Evolutionary conservation across 2,113 vertebrate genomes (phyloP), one percentile per base, ranked within the genome.

Genomic region (Crypturellus undulatus): DNA sequence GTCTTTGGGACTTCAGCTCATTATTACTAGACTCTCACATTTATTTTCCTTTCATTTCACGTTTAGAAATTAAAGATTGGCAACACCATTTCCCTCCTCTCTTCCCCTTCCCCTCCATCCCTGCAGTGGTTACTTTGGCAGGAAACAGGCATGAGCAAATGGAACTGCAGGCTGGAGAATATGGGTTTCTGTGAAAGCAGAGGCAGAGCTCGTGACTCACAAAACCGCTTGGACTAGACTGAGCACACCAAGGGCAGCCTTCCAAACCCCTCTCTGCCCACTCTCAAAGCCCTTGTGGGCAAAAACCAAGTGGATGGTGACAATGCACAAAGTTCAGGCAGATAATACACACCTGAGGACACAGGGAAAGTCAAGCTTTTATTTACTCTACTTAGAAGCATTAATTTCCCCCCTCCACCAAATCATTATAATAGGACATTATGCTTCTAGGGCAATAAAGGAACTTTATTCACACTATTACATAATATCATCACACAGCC

Each of bases 61-160:
- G 86, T 86, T 73, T 84, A 96, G 85, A 97, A 97, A 93, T 92
- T 96, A 97, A 88, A 82, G 60, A 91, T 82, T 97, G 96, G 94
- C 91, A 90, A 52, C 0, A 0, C 82, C 1, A 3, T 77, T 62
- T 68, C 83, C 84, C 87, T 89, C 83, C 87, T 96, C 90, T 89
- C 58, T 65, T 17, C 16, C 18, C 12, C 47, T 20, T 1, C 2
- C 22, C 14, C 1, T 0, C 90, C 28, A 2, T 65, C 63, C 59
- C 85, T 65, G 34, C 42, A 54, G 20, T 95, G 89, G 93, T 96
- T 96, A 94, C 84, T 97, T 98, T 97, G 97, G 97, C 97, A 98
- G 94, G 90, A 96, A 84, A 88, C 59, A 84, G 93, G 67, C 92
- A 97, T 98, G 97, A 97, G 96, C 84, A 71, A 98, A 97, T 97